Evolutionary conservation across 2,113 vertebrate species (phyloP).

Genomic region (Ovis canadensis): DNA sequence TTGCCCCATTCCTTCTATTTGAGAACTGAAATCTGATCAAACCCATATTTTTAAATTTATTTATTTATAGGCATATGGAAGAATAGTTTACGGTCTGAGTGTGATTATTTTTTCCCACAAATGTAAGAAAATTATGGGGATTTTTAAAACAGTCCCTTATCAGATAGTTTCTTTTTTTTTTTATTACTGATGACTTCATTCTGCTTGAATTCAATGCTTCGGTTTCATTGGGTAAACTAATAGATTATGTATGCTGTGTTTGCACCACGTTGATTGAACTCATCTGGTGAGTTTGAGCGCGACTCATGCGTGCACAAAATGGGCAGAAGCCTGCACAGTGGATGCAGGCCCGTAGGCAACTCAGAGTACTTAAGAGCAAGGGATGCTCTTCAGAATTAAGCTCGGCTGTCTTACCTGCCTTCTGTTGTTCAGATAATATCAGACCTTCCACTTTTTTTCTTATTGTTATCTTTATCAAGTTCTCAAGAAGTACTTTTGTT

Average conservation of each 20-base stretch:
- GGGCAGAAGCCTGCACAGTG: conserved; percentile 72
- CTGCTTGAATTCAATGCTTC: conserved; percentile 83
- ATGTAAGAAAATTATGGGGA: conserved; percentile 73
- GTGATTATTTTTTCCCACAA: conserved; percentile 75
- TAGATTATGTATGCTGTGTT: conserved; percentile 88
- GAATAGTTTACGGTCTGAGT: conserved; percentile 78
- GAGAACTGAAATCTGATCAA: conserved; percentile 80
- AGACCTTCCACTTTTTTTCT: background rate
- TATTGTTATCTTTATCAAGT: background rate
- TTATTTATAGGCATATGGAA: conserved; percentile 79
- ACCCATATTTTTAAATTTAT: conserved; percentile 81
- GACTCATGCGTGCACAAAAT: conserved; percentile 79
- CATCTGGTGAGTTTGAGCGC: conserved; percentile 83
- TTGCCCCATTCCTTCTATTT: conserved; percentile 68
- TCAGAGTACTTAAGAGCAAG: conserved; percentile 56
- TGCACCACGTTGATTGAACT: conserved; percentile 84
- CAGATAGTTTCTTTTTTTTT: conserved; percentile 63
- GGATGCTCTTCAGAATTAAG: conserved; percentile 39
- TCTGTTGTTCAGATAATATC: background rate
- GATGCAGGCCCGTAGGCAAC: conserved; percentile 67
- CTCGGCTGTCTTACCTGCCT: background rate
- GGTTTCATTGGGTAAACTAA: conserved; percentile 85
- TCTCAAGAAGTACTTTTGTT: background rate
- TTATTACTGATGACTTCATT: conserved; percentile 87
- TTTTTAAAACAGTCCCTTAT: conserved; percentile 82